Evolutionary conservation across 2,113 vertebrate species (phyloP), one percentile per base, ranked within the genome.

Genomic region (Chamaea fasciata): DNA sequence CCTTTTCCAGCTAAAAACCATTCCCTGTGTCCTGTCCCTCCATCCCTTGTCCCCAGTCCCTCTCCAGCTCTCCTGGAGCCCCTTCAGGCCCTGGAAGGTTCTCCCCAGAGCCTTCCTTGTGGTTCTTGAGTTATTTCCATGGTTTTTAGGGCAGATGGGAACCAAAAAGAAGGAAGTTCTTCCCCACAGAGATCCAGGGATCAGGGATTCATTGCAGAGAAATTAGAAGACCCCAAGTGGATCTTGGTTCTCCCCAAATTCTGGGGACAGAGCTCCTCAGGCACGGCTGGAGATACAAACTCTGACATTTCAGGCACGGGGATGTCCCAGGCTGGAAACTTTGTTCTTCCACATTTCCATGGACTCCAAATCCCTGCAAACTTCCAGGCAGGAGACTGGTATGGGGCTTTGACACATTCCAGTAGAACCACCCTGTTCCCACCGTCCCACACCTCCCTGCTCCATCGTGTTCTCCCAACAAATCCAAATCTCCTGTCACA

Each of bases 301-400:
- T 16, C 35, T 6, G 71, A 1, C 21, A 2, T 0, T 9, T 33
- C 2, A 5, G 73, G 47, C 56, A 11, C 2, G 0, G 57, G 30
- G 59, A 3, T 18, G 44, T 20, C 35, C 10, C 46, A 3, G 67
- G 23, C 39, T 42, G 42, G 65, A 14, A 59, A 18, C 5, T 56
- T 31, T 5, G 15, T 28, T 62, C 47, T 62, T 15, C 9, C 2
- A 0, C 62, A n/a, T 80, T 37, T 80, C 37, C 28, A 1, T 1
- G 16, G n/a, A 6, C 46, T 37, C 49, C 47, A 56, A 64, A 56
- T 27, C 44, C 33, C 39, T 42, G 9, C 14, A 37, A 15, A 14
- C 6, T 2, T 6, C 8, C 44, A 31, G 37, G 4, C 35, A 26
- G 64, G 50, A 81, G 13, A 0, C 17, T 24, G 59, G 30, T 27